A percentile compares a stretch with the other conserved stretches of the same genome.
phyloP scores from a whole-genome alignment of 2,888 invertebrate genomes.

The Eudasyphora cyanicolor region DNA sequence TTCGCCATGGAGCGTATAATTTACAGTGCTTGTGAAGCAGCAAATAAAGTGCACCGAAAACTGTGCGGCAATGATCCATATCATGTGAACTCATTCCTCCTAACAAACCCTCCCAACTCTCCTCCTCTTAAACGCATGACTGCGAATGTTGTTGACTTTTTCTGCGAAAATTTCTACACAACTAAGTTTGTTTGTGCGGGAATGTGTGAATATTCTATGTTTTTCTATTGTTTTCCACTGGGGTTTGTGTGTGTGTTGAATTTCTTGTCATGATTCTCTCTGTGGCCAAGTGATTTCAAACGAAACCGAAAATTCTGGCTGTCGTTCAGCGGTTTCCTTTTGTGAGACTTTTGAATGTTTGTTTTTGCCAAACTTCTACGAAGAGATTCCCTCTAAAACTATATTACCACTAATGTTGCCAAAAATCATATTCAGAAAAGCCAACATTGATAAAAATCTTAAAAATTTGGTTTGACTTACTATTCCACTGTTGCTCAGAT shows the following conservation, averaged over 20 bases:
- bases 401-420: too few species aligned
- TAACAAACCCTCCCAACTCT: background rate
- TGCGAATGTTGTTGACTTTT: conserved; percentile 40
- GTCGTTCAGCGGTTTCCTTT: too few species aligned
- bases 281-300: background rate
- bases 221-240: conserved; percentile 9
- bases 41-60: conserved; percentile 35
- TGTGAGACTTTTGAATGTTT: too few species aligned
- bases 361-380: too few species aligned
- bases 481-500: too few species aligned
- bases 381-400: too few species aligned
- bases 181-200: conserved; percentile 44
- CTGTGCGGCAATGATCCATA: conserved; percentile 58
- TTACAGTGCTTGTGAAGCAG: conserved; percentile 50
- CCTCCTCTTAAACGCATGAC: conserved; percentile 6
- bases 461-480: too few species aligned
- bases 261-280: background rate
- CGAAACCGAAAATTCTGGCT: background rate
- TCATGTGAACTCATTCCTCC: conserved; percentile 44
- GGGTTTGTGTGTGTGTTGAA: background rate
- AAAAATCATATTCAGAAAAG: too few species aligned
- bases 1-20: conserved; percentile 59
- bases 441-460: too few species aligned
- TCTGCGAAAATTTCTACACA: conserved; percentile 22
- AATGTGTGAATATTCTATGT: too few species aligned